Base-by-base conservation (phyloP, 2,113 vertebrate species). In the Oncorhynchus masou region DNA sequence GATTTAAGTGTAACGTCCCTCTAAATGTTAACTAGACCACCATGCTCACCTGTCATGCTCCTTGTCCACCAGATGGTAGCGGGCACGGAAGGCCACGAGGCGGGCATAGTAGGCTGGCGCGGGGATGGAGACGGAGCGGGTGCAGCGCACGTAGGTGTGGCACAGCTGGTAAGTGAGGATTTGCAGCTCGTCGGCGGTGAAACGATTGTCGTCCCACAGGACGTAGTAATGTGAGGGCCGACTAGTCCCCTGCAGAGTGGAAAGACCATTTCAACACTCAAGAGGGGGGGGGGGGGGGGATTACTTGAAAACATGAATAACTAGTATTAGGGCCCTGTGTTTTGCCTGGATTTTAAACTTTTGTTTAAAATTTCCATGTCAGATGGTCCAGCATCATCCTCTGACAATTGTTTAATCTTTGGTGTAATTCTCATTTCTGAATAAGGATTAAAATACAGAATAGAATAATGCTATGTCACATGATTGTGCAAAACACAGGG, bases 51-150 rank as follows among this genome's bases (percentile, higher is more conserved):
- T 99, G 96, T 99, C 98, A 74, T 99, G 98, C 88, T 99, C 98
- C 91, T 99, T 99, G 94, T 99, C 98, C 92, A 99, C 98, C n/a
- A 99, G 94, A 88, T 99, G 98, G 85, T 99, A 99, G 78, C 98
- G 95, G 84, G 98, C 98, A 80, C 98, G 95, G 92, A 99, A 99
- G 84, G 98, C 98, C 87, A 99, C 98, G 48, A 99, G 94, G 75
- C 96, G 95, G 88, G 98, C 98, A 68, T 99, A 99, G 93, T 99
- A 99, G 71, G 98, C 98, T 74, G 98, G 98, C 29, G 98, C 98
- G 1, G 98, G 98, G 90, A 99, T 99, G 88, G 98, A 99, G 76
- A 99, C 98, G 0, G 98, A 99, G 71, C 98, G 95, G 48, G 98
- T 99, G 79, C 98, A 99, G 87, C 98, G 96, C 87, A 99, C 98